Conservation (phyloP, 1,140 invertebrate species). For the Drosophila lini region DNA sequence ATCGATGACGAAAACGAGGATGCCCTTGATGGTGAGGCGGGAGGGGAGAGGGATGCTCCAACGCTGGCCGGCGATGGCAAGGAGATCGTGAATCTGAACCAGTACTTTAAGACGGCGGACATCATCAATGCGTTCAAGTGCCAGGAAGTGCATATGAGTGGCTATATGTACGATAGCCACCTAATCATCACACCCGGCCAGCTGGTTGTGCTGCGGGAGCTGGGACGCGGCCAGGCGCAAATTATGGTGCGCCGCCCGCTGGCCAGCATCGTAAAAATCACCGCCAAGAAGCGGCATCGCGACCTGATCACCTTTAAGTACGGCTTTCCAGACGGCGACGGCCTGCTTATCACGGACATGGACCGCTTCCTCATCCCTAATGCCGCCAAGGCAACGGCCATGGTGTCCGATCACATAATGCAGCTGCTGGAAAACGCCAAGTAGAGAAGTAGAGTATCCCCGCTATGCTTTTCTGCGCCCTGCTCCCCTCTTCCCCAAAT, state of each 20-base stretch:
- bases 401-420: constrained; percentile 86
- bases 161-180: constrained; percentile 93
- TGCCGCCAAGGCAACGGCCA: constrained; percentile 92
- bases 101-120: constrained; percentile 93
- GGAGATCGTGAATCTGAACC: constrained; percentile 88
- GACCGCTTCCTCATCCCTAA: constrained; percentile 96
- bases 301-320: constrained; percentile 97
- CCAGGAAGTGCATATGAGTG: constrained; percentile 95
- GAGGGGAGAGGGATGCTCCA: constrained; percentile 47
- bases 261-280: constrained; percentile 97
- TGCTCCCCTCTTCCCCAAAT: neutral
- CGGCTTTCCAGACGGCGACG: constrained; percentile 79
- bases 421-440: constrained; percentile 75
- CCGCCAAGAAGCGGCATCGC: constrained; percentile 96
- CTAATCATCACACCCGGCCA: constrained; percentile 95
- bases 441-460: constrained; percentile 26
- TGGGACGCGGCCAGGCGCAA: constrained; percentile 91
- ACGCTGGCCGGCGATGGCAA: constrained; percentile 85
- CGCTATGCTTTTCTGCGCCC: constrained; percentile 22
- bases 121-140: constrained; percentile 94
- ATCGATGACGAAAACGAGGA: constrained; percentile 96
- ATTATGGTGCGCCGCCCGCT: constrained; percentile 94
- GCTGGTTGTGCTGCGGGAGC: constrained; percentile 94
- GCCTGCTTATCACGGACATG: constrained; percentile 89
- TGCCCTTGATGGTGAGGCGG: constrained; percentile 60